Base-by-base conservation (phyloP, 1,140 invertebrate genomes). In the Brachionus sp. region DNA sequence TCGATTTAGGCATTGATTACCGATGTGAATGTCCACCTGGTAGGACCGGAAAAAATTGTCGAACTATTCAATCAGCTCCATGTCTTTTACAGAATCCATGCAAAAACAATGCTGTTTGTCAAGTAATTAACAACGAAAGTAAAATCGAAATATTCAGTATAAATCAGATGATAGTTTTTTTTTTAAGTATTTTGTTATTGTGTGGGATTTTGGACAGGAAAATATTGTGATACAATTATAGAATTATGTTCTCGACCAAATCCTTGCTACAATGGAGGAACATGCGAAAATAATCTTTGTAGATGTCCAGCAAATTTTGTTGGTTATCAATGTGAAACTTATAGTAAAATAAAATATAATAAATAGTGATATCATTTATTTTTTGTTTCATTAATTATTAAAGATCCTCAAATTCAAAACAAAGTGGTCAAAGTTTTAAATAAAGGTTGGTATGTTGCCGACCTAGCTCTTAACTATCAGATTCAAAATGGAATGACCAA, bases 41-140 rank as follows among this genome's bases (percentile, higher is more conserved):
- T 23, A 9, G 62, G 23, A 80, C 35, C 25, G 77, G 77, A 25
- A 80, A 80, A 66, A 62, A 80, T 23, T 80, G 77, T 37, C 50
- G 77, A 25, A 80, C 77, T n/a, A 80, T 80, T 62, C 46, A 80
- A 35, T 62, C 77, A 16, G 77, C 77, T 80, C 77, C 77, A 37
- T 80, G 77, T 44, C 77, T 80, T 62, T 50, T 16, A 13, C 50
- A 66, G 25, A 80, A 80, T 35, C 77, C 77, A 9, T 80, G 77
- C 35, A 39, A 62, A 62, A 80, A 80, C 19, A 80, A 64, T 16
- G 77, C 77, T 35, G 33, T 80, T 39, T 80, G 77, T 10, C 29
- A 37, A 66, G 77, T 80, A 9, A 19, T 46, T n/a, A 75, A 75
- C n/a, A 25, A 33, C 3, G 44, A 75, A 25, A 10, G 70, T 75